Percentiles rank a stretch among this genome's conserved stretches.
Evolutionary conservation across 2,113 vertebrate genomes (phyloP).

Genomic region (Zosterops japonicus): DNA sequence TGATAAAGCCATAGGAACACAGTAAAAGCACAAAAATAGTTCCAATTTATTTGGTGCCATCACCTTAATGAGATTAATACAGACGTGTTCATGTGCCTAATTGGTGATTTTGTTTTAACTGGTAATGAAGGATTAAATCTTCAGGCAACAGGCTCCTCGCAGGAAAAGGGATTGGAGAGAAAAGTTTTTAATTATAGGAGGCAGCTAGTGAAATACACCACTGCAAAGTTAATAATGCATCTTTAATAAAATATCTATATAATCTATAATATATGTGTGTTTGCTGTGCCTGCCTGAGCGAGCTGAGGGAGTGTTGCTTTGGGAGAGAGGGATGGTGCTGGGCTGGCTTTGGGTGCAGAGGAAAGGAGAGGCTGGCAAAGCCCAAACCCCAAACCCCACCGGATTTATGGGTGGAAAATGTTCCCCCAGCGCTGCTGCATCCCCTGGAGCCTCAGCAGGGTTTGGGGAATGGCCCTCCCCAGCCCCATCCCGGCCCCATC

Average conservation of each 20-base stretch:
- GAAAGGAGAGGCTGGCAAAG: background rate
- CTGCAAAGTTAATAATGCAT: conserved; percentile 55
- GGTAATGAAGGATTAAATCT: conserved; percentile 87
- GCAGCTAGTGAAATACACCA: conserved; percentile 51
- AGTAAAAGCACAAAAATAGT: conserved; percentile 87
- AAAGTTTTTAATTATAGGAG: conserved; percentile 77
- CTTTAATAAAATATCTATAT: background rate
- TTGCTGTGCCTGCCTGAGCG: background rate
- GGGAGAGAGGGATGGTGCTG: background rate
- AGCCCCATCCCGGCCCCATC: background rate
- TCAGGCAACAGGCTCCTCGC: conserved; percentile 79
- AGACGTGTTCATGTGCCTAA: conserved; percentile 86
- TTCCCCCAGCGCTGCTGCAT: fast-evolving
- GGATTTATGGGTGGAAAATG: fast-evolving
- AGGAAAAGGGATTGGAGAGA: conserved; percentile 49
- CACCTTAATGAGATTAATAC: conserved; percentile 89
- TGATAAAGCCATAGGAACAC: conserved; percentile 86
- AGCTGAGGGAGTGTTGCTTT: background rate
- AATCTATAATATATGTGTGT: background rate
- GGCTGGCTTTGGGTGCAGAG: fast-evolving
- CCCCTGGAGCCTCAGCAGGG: background rate
- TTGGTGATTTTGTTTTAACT: conserved; percentile 88
- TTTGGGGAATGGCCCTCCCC: background rate
- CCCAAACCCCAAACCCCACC: background rate
- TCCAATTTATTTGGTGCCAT: conserved; percentile 88